Conservation (phyloP, 1,140 invertebrate species). For the Nebria ingens region DNA sequence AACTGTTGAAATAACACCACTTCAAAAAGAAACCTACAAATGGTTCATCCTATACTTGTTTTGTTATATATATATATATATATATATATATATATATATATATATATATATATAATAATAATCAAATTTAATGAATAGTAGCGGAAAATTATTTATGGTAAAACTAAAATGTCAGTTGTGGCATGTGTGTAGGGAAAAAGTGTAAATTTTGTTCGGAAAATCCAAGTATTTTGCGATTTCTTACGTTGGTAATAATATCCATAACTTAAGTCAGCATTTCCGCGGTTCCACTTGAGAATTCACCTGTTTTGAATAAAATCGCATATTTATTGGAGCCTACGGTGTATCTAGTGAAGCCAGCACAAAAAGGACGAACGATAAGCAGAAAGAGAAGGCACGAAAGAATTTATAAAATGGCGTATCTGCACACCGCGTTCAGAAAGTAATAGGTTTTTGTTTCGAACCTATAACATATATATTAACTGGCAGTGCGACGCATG, state of each 20-base stretch:
- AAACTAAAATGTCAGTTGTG: no score
- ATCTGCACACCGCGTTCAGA: neutral
- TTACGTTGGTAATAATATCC: neutral
- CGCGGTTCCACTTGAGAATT: slow-evolving; percentile 1
- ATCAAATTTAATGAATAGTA: no score
- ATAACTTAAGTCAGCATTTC: slow-evolving; percentile 3
- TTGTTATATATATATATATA: no score
- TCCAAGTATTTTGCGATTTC: no score
- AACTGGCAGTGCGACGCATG: neutral
- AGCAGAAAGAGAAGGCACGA: neutral
- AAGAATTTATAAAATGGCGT: neutral
- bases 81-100: no score
- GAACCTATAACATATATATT: neutral
- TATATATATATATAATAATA: no score
- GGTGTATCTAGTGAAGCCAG: neutral
- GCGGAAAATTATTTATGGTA: no score
- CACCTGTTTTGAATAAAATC: slow-evolving; percentile 9
- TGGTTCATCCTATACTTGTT: no score
- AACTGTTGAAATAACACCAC: no score
- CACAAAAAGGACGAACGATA: neutral
- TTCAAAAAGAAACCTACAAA: no score
- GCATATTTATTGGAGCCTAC: neutral
- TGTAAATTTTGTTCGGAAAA: no score
- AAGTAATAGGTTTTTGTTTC: neutral
- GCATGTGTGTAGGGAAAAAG: no score